Percentiles rank a stretch among this genome's conserved stretches.
Conservation (phyloP, 2,888 invertebrate genomes). For the Timema cristinae region DNA sequence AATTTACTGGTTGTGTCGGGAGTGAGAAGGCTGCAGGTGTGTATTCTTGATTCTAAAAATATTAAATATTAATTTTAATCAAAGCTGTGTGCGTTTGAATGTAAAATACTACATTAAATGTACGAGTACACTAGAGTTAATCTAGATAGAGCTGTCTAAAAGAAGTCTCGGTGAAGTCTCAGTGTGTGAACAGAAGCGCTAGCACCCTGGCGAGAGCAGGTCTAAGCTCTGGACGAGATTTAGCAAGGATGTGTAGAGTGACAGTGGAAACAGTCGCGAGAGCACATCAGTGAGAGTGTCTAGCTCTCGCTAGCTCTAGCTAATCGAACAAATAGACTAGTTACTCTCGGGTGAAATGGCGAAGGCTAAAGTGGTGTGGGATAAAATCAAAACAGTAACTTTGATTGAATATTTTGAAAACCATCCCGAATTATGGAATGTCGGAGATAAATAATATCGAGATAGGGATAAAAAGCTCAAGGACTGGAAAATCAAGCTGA, state of each 20-base stretch:
- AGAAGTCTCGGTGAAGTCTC: too few relatives aligned
- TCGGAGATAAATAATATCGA: neutral
- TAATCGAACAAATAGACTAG: constrained; percentile 3
- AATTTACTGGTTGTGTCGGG: too few relatives aligned
- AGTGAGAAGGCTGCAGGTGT: too few relatives aligned
- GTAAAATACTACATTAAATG: too few relatives aligned
- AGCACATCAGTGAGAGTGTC: too few relatives aligned
- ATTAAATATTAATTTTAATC: too few relatives aligned
- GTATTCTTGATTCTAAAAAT: too few relatives aligned
- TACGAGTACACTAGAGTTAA: too few relatives aligned
- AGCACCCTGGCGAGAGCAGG: neutral
- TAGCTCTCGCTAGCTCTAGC: constrained; percentile 1
- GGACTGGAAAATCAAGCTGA: neutral
- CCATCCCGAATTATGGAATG: neutral
- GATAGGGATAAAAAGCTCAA: constrained; percentile 4
- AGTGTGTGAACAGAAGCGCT: neutral
- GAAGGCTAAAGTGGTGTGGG: neutral
- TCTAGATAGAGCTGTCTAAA: too few relatives aligned
- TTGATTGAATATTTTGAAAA: neutral
- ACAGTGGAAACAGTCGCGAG: constrained; percentile 6
- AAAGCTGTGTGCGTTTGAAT: too few relatives aligned
- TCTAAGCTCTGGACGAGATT: neutral
- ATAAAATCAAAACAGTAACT: neutral
- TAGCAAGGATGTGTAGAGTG: neutral
- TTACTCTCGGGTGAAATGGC: neutral